Evolutionary conservation across 2,888 invertebrate genomes (phyloP).

Genomic region (Acrobasis consociella): DNA sequence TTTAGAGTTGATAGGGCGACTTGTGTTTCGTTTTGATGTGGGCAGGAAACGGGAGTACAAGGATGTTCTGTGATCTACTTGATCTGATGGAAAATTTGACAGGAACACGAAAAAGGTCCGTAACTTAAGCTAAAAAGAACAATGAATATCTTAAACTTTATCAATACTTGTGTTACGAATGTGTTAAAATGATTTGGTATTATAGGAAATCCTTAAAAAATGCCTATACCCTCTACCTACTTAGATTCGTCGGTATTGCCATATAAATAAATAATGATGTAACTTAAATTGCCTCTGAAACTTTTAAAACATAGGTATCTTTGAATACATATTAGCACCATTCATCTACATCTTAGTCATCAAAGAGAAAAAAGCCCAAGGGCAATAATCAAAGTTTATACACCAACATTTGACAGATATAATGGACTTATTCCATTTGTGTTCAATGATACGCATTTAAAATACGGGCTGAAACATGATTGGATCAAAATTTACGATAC

Average conservation of each 20-base stretch:
- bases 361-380: too few relatives aligned
- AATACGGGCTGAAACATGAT: slow-evolving; percentile 6
- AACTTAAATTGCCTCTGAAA: too few relatives aligned
- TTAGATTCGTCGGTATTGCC: too few relatives aligned
- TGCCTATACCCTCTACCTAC: too few relatives aligned
- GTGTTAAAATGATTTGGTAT: too few relatives aligned
- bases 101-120: not conserved
- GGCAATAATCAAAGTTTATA: not conserved
- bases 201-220: too few relatives aligned
- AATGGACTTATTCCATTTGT: not conserved
- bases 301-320: too few relatives aligned
- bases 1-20: slow-evolving; percentile 50
- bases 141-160: not conserved
- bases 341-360: too few relatives aligned
- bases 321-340: too few relatives aligned
- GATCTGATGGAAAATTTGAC: not conserved
- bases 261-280: too few relatives aligned
- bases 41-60: slow-evolving; percentile 13
- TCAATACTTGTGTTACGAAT: too few relatives aligned
- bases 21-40: slow-evolving; percentile 21
- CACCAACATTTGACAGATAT: not conserved
- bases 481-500: slow-evolving; percentile 16
- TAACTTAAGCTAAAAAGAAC: not conserved
- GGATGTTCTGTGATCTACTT: not conserved
- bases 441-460: not conserved